These are phyloP conservation scores for Cephus pulcher DNA, from an alignment of 2,888 invertebrate genomes.

Conservation along the genomic window DNA sequence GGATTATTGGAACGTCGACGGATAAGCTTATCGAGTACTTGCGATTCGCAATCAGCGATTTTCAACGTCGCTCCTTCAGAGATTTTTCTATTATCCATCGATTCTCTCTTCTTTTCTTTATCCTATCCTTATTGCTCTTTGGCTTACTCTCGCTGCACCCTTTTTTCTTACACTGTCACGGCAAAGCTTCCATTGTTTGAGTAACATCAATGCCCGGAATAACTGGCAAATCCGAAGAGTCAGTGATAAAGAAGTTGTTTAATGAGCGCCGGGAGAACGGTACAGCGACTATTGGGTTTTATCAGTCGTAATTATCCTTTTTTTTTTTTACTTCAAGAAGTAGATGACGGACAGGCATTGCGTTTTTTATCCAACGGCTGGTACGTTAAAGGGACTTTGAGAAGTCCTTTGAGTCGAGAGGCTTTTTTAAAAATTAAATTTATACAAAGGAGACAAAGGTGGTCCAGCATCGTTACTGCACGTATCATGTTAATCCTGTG, in stretches of 20 bases:
- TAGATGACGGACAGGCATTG: not conserved
- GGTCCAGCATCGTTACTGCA: not conserved
- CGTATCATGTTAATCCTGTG: not conserved
- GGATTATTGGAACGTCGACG: not conserved
- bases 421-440: not conserved
- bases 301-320: not conserved
- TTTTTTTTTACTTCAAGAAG: not conserved
- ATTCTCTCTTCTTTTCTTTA: not conserved
- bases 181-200: constrained; percentile 18
- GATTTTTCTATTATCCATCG: constrained; percentile 20
- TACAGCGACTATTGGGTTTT: not conserved
- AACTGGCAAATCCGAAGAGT: constrained; percentile 20
- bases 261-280: constrained; percentile 16
- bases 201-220: constrained; percentile 8
- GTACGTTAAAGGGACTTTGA: not conserved
- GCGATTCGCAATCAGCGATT: not conserved
- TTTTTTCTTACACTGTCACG: not conserved
- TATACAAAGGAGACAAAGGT: not conserved
- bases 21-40: not conserved
- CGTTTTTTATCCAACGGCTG: not conserved
- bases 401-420: not conserved
- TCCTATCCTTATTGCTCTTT: not conserved
- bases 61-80: not conserved
- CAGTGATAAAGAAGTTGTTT: constrained; percentile 25
- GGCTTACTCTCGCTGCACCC: not conserved